Base-by-base conservation (phyloP, 2,797 vertebrate species). In the Pterois miles region DNA sequence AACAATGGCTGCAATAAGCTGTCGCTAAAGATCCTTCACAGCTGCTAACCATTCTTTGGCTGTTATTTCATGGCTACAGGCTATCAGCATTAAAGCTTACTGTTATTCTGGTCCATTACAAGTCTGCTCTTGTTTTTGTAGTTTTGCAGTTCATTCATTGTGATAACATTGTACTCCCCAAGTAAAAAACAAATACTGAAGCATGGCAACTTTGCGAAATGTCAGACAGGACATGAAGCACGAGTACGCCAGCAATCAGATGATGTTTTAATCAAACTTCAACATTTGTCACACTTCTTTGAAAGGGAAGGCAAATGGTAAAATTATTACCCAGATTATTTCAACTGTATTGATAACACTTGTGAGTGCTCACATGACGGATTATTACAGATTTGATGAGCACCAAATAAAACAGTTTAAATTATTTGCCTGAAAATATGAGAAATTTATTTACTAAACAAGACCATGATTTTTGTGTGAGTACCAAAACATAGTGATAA, bases 131-230 rank as follows among this genome's bases (percentile, higher is more conserved):
- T 50, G 46, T 50, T 50, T 50, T 50, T n/a, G 46, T 50, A 50
- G 4, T n/a, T 50, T 50, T 50, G 18, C 20, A 50, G 8, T 48
- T 48, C 46, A 48, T n/a, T 50, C 9, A n/a, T 50, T 50, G 46
- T 0, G 7, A 43, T 43, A 43, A 43, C 40, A 43, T 43, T 0
- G 40, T 18, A 43, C 40, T 43, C 40, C 16, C 7, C 16, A 0
- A 43, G 16, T 43, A 18, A 43, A 43, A 43, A 50, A 50, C 4
- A 0, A 48, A 48, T 48, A 18, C 4, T 0, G 0, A 48, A 20
- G 46, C 20, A 20, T 48, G 8, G 46, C 8, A 20, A 48, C 20
- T 48, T 50, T 50, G 46, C 20, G n/a, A n/a, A 50, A 50, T 18
- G 16, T 43, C 16, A 43, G 40, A 43, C 0, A 46, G 18, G 0